Conservation (phyloP, 2,113 vertebrate species). For the Asarcornis scutulata region DNA sequence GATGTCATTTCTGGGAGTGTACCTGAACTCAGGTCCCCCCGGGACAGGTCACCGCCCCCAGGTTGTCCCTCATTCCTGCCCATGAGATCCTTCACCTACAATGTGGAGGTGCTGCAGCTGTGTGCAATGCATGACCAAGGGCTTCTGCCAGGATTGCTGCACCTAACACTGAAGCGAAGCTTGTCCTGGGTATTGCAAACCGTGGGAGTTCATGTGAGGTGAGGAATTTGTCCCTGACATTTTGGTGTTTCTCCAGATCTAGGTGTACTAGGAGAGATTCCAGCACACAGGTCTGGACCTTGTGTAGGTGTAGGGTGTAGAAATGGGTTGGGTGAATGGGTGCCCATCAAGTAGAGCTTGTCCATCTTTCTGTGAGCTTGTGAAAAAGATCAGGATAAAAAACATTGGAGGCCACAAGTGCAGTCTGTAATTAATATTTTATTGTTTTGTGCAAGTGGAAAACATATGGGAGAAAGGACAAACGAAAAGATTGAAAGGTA, state of each 20-base stretch:
- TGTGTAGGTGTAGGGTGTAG: neutral
- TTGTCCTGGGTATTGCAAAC: neutral
- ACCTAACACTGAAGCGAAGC: rapidly evolving
- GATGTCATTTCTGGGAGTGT: neutral
- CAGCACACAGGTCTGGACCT: neutral
- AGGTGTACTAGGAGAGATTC: neutral
- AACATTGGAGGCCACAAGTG: neutral
- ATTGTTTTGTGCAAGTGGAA: neutral
- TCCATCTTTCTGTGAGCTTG: neutral
- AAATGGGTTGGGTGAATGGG: slow-evolving; percentile 28
- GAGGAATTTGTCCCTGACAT: neutral
- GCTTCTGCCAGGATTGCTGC: rapidly evolving
- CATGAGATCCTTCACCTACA: too few relatives aligned
- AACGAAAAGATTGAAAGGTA: neutral
- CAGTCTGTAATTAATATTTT: neutral
- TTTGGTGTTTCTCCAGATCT: neutral
- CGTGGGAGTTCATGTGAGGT: neutral
- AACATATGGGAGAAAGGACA: neutral
- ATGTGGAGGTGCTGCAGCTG: neutral
- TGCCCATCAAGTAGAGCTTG: neutral
- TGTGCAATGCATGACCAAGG: rapidly evolving
- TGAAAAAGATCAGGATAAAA: neutral
- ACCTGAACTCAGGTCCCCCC: neutral
- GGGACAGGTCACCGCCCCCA: neutral
- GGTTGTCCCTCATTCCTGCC: too few relatives aligned